Conservation (phyloP, 1,140 invertebrate species). For the Leucophenga varia region DNA sequence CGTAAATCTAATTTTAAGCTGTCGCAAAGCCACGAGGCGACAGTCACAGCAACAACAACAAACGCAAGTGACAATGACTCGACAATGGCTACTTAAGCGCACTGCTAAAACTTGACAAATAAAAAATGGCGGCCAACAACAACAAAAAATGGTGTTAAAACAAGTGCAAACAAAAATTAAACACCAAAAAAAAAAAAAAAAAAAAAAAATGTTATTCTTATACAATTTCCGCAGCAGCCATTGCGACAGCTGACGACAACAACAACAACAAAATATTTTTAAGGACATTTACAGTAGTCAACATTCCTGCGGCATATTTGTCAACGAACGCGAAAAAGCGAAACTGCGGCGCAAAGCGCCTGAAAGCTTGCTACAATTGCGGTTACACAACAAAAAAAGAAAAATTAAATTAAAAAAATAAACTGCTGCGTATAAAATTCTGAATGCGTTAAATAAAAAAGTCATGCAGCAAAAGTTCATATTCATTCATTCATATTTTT, state of each 20-base stretch:
- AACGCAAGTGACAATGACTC: conserved; percentile 24
- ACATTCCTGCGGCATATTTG: conserved; percentile 39
- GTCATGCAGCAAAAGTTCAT: too few relatives aligned
- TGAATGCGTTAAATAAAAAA: too few relatives aligned
- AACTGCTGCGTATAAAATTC: too few relatives aligned
- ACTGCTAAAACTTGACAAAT: conserved; percentile 7
- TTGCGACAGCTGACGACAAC: background rate
- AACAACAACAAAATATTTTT: too few relatives aligned
- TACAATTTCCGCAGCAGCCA: background rate
- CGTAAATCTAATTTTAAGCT: conserved; percentile 51
- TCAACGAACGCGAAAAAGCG: conserved; percentile 36
- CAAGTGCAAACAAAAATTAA: conserved; percentile 19
- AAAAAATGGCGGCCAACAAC: background rate
- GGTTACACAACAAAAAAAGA: too few relatives aligned
- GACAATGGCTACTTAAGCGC: conserved; percentile 46
- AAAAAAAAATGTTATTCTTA: background rate
- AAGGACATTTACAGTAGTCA: too few relatives aligned
- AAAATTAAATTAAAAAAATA: too few relatives aligned
- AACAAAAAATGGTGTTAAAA: conserved; percentile 30
- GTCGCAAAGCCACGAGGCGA: conserved; percentile 41
- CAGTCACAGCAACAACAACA: conserved; percentile 18
- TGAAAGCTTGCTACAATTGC: too few relatives aligned
- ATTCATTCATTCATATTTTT: too few relatives aligned
- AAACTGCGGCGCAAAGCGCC: too few relatives aligned
- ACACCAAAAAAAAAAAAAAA: conserved; percentile 14